Percentiles rank a stretch among this genome's conserved stretches.
Evolutionary conservation across 2,797 vertebrate genomes (phyloP).

Genomic region (Calcarius lapponicus): DNA sequence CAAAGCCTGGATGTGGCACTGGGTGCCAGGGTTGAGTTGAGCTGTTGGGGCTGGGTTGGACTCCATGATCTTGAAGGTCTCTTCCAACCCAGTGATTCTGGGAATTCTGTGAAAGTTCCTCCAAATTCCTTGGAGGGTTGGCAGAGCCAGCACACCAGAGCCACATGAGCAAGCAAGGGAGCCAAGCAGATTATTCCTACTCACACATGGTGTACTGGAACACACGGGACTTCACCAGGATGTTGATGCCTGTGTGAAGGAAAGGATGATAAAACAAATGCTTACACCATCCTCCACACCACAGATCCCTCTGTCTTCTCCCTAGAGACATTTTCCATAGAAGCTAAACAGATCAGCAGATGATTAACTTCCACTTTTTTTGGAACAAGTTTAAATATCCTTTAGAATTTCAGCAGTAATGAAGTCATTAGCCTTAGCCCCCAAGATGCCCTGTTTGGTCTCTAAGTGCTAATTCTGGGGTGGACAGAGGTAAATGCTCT

Average conservation of each 20-base stretch:
- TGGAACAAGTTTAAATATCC: not conserved
- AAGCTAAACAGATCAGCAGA: not conserved
- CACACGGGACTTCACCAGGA: conserved; percentile 91
- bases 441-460: not conserved
- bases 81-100: not conserved
- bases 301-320: not conserved
- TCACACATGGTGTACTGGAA: conserved; percentile 98
- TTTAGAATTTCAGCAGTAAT: not conserved
- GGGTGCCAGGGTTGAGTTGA: fast-evolving
- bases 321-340: not conserved
- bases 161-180: fast-evolving
- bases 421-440: not conserved
- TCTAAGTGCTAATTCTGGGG: not conserved
- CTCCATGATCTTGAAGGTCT: not conserved
- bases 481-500: not conserved
- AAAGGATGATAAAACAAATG: not conserved
- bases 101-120: not conserved
- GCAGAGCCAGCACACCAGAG: not conserved
- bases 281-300: fast-evolving
- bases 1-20: not conserved
- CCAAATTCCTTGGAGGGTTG: not conserved
- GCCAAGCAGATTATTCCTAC: conserved; percentile 48
- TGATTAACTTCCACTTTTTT: not conserved
- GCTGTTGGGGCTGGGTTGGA: not conserved
- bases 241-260: conserved; percentile 86